Conservation (phyloP, 2,113 vertebrate genomes). For the Poecilia latipinna region DNA sequence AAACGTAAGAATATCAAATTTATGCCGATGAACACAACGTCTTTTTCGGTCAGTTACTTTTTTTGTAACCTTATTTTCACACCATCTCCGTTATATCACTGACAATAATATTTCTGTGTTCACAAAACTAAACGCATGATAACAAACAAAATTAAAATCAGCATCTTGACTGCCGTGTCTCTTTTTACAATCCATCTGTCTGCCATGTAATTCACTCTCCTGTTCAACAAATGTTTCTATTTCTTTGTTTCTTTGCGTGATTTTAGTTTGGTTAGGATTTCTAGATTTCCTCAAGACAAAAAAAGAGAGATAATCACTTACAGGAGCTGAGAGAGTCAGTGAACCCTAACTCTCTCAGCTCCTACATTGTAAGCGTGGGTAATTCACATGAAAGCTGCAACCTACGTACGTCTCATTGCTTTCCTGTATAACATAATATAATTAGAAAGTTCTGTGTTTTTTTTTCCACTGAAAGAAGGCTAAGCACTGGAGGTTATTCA, state of each 20-base stretch:
- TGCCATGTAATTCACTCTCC: not conserved
- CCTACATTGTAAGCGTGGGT: conserved; percentile 35
- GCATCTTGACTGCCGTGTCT: not conserved
- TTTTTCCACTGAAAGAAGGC: not conserved
- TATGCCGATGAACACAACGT: too few species aligned
- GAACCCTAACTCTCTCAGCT: conserved; percentile 32
- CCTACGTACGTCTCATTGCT: conserved; percentile 35
- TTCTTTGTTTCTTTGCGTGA: conserved; percentile 1
- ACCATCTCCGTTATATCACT: not conserved
- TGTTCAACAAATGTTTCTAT: not conserved
- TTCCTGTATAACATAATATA: conserved; percentile 38
- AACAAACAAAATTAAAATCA: not conserved
- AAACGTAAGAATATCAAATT: too few species aligned
- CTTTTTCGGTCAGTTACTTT: too few species aligned
- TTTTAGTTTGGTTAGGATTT: conserved; percentile 6
- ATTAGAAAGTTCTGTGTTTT: conserved; percentile 31
- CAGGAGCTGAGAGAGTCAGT: conserved; percentile 2
- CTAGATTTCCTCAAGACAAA: not conserved
- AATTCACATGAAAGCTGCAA: conserved; percentile 47
- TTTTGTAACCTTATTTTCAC: not conserved
- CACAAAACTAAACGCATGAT: not conserved
- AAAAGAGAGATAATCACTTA: conserved; percentile 15
- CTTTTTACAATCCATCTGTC: not conserved
- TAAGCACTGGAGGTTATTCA: not conserved
- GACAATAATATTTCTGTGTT: not conserved